Evolutionary conservation across 2,797 vertebrate species (phyloP).

Genomic region (Ciconia nigra): DNA sequence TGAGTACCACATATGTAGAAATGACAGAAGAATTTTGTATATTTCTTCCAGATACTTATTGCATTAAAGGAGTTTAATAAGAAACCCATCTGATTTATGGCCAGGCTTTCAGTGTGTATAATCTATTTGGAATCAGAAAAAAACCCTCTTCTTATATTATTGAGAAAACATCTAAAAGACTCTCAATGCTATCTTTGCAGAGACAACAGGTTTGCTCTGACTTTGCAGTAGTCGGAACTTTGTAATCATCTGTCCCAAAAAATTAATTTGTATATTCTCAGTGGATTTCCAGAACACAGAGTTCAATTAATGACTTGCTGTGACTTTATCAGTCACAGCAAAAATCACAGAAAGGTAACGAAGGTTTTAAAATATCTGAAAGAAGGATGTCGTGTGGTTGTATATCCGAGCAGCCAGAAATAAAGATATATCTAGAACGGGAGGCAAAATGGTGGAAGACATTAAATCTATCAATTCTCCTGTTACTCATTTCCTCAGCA

Average conservation of each 20-base stretch:
- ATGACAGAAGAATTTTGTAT: background rate
- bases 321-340: background rate
- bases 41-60: background rate
- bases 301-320: background rate
- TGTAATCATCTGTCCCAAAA: background rate
- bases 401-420: background rate
- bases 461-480: background rate
- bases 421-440: background rate
- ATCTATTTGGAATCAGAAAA: background rate
- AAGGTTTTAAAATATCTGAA: background rate
- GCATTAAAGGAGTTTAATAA: background rate
- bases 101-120: background rate
- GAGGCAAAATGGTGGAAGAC: background rate
- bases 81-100: background rate
- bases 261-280: background rate
- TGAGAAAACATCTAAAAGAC: background rate
- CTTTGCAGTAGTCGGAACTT: background rate
- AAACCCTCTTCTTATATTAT: background rate
- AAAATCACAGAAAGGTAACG: background rate
- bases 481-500: background rate
- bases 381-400: background rate
- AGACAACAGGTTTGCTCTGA: background rate
- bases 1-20: background rate
- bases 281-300: background rate
- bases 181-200: background rate